These are phyloP conservation scores for pig (Sus scrofa) DNA, from an alignment of 2,113 vertebrate species.

Conservation along the genomic window T2T-Sscrofa CM000822.6:10932501-10933000, in stretches of 20 bases:
- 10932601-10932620: no score
- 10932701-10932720: constrained; percentile 31
- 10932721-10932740: not conserved
- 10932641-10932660: no score
- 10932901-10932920: not conserved
- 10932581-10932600: no score
- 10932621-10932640: no score
- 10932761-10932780: not conserved
- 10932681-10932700: not conserved
- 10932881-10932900: not conserved
- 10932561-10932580: no score
- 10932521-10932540: not conserved
- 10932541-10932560: no score
- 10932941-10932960: constrained; percentile 16
- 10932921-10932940: not conserved
- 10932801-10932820: not conserved
- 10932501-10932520: not conserved
- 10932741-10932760: not conserved
- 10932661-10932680: no score
- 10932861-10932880: not conserved
- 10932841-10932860: not conserved
- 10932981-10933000: not conserved
- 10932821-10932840: not conserved
- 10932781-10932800: not conserved
- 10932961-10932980: not conserved